Evolutionary conservation across 2,113 vertebrate genomes (phyloP).

Genomic region (Kobus ellipsiprymnus): DNA sequence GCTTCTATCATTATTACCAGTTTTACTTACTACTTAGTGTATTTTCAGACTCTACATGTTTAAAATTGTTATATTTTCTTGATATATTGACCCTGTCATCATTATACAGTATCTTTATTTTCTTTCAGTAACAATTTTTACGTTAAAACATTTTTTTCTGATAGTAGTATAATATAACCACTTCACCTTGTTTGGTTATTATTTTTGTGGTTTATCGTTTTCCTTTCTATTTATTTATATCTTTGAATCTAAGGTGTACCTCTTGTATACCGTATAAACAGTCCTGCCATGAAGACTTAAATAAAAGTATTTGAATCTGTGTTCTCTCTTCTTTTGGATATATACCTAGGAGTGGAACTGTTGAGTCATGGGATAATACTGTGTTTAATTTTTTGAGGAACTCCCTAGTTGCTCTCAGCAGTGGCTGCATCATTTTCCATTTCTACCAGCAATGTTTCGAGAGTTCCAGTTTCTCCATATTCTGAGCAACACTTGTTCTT

Average conservation of each 20-base stretch:
- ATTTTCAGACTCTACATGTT: not conserved
- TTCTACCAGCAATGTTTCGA: not conserved
- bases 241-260: not conserved
- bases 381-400: not conserved
- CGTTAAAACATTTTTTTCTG: not conserved
- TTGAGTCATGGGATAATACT: not conserved
- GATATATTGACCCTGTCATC: not conserved
- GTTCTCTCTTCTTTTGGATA: not conserved
- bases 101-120: not conserved
- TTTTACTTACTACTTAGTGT: not conserved
- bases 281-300: not conserved
- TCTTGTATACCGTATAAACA: not conserved
- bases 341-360: not conserved
- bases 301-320: not conserved
- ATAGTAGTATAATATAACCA: not conserved
- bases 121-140: not conserved
- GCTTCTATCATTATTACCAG: not conserved
- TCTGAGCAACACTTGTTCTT: not conserved
- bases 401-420: not conserved
- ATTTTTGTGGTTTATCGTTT: not conserved
- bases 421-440: not conserved
- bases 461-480: not conserved
- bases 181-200: not conserved
- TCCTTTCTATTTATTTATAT: not conserved
- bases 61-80: not conserved